A percentile compares a stretch with the other conserved stretches of the same genome.
These are phyloP conservation scores for Harlomillsia oculata DNA, from an alignment of 1,140 invertebrate species.

Conservation along the genomic window DNA sequence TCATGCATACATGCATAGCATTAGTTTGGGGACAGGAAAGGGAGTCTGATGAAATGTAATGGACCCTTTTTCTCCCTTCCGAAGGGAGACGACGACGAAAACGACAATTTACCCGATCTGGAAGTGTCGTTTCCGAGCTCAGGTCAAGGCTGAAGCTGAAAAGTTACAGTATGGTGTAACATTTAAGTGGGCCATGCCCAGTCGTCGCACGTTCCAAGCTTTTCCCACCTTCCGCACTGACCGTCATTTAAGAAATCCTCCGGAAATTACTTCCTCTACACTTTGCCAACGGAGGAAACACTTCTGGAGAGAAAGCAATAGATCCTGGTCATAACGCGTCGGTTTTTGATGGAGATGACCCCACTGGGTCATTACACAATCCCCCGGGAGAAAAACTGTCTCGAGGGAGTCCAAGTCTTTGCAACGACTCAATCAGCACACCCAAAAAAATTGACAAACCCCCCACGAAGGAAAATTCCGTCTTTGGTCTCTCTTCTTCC, in stretches of 20 bases:
- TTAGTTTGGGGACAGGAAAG: conserved; percentile 9
- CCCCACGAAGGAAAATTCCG: no score
- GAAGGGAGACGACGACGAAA: background rate
- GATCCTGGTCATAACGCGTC: background rate
- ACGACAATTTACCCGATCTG: conserved; percentile 22
- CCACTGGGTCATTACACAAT: background rate
- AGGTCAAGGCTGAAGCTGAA: no score
- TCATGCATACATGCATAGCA: conserved; percentile 26
- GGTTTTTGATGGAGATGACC: no score
- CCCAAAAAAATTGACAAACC: no score
- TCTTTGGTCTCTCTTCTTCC: no score
- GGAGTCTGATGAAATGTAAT: conserved; percentile 28
- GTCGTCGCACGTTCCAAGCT: conserved; percentile 13
- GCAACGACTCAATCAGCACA: no score
- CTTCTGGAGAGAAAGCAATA: background rate
- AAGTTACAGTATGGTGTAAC: no score
- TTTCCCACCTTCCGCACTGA: background rate
- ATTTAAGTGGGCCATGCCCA: conserved; percentile 17
- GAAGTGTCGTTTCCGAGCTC: background rate
- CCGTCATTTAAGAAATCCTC: no score
- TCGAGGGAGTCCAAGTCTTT: background rate
- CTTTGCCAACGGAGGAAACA: background rate
- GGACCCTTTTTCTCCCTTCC: conserved; percentile 27
- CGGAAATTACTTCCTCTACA: no score
- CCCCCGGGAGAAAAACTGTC: background rate